A percentile compares a stretch with the other conserved stretches of the same genome.
Conservation (phyloP, 2,888 invertebrate genomes). For the Cotesia congregata region DNA sequence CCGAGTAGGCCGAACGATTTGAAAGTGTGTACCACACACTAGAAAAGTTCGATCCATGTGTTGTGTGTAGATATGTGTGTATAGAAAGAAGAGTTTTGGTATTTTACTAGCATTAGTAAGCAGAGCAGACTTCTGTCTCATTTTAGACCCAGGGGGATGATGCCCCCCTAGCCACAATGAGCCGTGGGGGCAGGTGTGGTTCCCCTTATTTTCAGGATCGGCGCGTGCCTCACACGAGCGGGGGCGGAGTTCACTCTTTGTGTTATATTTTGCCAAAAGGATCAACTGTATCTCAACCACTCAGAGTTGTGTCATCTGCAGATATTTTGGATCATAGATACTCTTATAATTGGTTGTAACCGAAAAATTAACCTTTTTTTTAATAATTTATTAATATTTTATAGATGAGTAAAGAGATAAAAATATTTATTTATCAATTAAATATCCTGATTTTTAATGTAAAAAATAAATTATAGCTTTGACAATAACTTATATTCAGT, state of each 20-base stretch:
- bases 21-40: constrained; percentile 19
- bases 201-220: constrained; percentile 53
- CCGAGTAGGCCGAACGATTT: constrained; percentile 45
- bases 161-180: constrained; percentile 56
- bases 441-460: too few species aligned
- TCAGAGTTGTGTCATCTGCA: constrained; percentile 12
- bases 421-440: too few species aligned
- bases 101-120: not conserved
- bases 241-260: constrained; percentile 60
- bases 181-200: constrained; percentile 66
- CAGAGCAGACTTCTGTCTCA: constrained; percentile 43
- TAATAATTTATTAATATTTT: too few species aligned
- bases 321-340: not conserved
- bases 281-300: not conserved
- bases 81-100: not conserved
- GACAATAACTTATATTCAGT: too few species aligned
- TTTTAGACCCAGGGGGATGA: constrained; percentile 62
- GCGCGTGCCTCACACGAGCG: constrained; percentile 71
- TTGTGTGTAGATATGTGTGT: constrained; percentile 16
- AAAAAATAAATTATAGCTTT: too few species aligned
- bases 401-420: too few species aligned
- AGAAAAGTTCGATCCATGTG: constrained; percentile 18
- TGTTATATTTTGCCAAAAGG: constrained; percentile 2
- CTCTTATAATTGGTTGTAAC: too few species aligned
- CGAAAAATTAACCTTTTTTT: too few species aligned